Conservation (phyloP, 2,888 invertebrate genomes). For the Meta bourneti region DNA sequence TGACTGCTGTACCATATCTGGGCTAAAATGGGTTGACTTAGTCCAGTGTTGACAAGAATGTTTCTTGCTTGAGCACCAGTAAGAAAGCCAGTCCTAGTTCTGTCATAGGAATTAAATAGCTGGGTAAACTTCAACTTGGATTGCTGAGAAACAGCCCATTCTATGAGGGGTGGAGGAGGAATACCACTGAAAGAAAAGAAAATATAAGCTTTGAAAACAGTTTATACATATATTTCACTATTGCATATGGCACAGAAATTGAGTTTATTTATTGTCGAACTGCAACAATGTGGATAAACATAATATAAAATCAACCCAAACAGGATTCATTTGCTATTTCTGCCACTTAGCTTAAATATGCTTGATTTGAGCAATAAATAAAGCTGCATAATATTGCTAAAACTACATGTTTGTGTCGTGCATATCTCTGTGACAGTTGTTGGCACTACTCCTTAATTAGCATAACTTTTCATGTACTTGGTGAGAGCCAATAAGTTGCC, state of each 20-base stretch:
- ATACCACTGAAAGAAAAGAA: constrained; percentile 45
- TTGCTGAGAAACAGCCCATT: constrained; percentile 93
- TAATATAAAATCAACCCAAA: neutral
- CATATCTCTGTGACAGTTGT: too few relatives aligned
- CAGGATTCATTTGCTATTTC: too few relatives aligned
- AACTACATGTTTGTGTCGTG: too few relatives aligned
- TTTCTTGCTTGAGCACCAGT: constrained; percentile 95
- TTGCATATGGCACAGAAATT: too few relatives aligned
- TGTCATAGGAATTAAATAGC: constrained; percentile 94
- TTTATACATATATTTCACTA: neutral
- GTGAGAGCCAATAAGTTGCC: too few relatives aligned
- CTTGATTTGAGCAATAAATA: too few relatives aligned
- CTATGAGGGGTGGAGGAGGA: constrained; percentile 82
- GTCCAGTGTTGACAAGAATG: constrained; percentile 94
- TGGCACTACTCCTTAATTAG: too few relatives aligned
- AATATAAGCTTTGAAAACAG: constrained; percentile 6
- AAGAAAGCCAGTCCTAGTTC: constrained; percentile 91
- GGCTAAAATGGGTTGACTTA: constrained; percentile 93
- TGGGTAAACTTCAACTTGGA: constrained; percentile 95
- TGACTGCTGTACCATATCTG: constrained; percentile 88
- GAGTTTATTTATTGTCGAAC: too few relatives aligned
- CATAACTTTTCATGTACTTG: too few relatives aligned
- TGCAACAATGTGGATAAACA: neutral
- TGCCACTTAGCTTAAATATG: too few relatives aligned
- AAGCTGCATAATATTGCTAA: too few relatives aligned